Evolutionary conservation across 2,797 vertebrate species (phyloP).

Genomic region (Fistularia tabacaria): DNA sequence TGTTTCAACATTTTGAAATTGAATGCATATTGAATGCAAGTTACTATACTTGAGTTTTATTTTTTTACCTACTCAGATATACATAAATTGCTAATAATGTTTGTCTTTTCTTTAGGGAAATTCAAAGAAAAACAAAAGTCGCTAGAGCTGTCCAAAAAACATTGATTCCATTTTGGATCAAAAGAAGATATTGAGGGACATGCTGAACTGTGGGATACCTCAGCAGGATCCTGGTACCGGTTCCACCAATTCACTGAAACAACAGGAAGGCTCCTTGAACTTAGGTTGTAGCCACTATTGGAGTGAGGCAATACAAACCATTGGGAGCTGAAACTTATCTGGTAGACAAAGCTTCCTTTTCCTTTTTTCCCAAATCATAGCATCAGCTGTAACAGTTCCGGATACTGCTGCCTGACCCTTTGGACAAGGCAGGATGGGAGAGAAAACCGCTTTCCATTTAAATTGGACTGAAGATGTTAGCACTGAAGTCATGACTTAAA

Average conservation of each 20-base stretch:
- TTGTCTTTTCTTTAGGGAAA: slow-evolving; percentile 80
- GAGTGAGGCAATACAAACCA: slow-evolving; percentile 23
- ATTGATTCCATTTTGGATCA: slow-evolving; percentile 37
- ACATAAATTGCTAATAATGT: no score
- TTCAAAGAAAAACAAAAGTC: slow-evolving; percentile 94
- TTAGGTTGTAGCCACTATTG: slow-evolving; percentile 13
- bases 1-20: slow-evolving; percentile 22
- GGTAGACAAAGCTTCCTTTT: slow-evolving; percentile 36
- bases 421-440: slow-evolving; percentile 23
- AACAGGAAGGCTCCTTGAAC: slow-evolving; percentile 32
- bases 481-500: slow-evolving; percentile 49
- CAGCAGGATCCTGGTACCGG: slow-evolving; percentile 36
- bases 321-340: slow-evolving; percentile 27
- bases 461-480: slow-evolving; percentile 23
- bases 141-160: slow-evolving; percentile 67
- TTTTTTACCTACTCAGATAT: not conserved
- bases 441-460: slow-evolving; percentile 7
- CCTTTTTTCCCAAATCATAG: slow-evolving; percentile 26
- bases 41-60: not conserved
- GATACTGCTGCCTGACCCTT: slow-evolving; percentile 53
- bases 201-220: slow-evolving; percentile 27
- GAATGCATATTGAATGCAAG: slow-evolving; percentile 2
- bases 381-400: slow-evolving; percentile 31
- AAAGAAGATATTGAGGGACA: slow-evolving; percentile 22
- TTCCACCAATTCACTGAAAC: slow-evolving; percentile 25